phyloP scores from a whole-genome alignment of 2,888 invertebrate species.

The Onchidella celtica region DNA sequence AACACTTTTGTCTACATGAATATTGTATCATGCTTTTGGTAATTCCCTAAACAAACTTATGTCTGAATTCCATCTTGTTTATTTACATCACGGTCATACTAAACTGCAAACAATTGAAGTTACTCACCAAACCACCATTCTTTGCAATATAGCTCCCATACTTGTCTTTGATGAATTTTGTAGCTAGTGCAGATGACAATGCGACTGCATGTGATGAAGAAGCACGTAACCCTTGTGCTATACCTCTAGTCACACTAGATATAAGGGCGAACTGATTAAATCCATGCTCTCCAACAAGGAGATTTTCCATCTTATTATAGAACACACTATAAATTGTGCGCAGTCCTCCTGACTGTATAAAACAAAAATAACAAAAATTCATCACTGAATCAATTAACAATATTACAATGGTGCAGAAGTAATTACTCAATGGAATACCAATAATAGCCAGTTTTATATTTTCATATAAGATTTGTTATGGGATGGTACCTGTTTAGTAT shows the following conservation, averaged over 20 bases:
- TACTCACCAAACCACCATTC: constrained; percentile 33
- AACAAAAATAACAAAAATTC: not conserved
- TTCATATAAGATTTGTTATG: too few species aligned
- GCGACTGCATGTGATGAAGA: not conserved
- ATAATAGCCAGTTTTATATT: too few species aligned
- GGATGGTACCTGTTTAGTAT: too few species aligned
- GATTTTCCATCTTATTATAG: not conserved
- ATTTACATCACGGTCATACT: too few species aligned
- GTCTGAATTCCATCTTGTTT: too few species aligned
- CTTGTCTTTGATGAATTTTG: constrained; percentile 28
- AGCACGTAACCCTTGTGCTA: not conserved
- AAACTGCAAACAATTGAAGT: too few species aligned
- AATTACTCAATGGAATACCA: too few species aligned
- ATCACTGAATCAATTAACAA: not conserved
- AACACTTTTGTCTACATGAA: too few species aligned
- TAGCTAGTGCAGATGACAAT: not conserved
- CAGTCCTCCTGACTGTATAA: not conserved
- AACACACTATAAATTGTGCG: constrained; percentile 12
- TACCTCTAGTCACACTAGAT: constrained; percentile 19
- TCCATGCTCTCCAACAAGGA: not conserved
- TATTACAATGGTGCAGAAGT: too few species aligned
- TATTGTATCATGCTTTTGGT: too few species aligned
- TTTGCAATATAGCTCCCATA: constrained; percentile 4
- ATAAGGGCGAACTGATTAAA: constrained; percentile 26
- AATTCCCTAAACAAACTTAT: too few species aligned